phyloP scores from a whole-genome alignment of 2,113 vertebrate species.

The Urocitellus parryii region DNA sequence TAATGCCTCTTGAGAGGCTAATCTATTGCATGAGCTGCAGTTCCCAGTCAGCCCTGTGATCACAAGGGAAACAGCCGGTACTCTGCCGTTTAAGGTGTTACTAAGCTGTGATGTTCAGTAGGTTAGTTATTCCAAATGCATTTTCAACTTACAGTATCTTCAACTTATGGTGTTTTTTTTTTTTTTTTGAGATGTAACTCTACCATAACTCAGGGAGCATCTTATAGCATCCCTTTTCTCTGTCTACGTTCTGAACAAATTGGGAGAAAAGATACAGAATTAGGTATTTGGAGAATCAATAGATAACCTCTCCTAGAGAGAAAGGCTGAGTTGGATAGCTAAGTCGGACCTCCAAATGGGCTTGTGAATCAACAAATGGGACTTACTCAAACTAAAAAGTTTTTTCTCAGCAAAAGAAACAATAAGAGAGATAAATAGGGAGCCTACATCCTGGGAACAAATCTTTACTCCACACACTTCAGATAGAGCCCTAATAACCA shows the following conservation, averaged over 20 bases:
- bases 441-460: too few relatives aligned
- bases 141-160: neutral
- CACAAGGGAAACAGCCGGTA: too few relatives aligned
- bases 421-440: too few relatives aligned
- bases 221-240: neutral
- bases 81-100: neutral
- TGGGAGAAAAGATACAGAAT: constrained; percentile 11
- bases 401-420: too few relatives aligned
- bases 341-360: neutral
- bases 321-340: neutral
- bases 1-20: neutral
- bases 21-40: neutral
- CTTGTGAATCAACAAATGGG: too few relatives aligned
- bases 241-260: neutral
- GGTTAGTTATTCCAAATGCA: neutral
- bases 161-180: neutral
- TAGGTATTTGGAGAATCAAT: neutral
- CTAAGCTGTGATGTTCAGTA: neutral
- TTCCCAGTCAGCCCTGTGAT: too few relatives aligned
- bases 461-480: too few relatives aligned
- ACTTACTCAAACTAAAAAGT: too few relatives aligned
- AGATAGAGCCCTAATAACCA: too few relatives aligned
- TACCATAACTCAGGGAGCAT: neutral
- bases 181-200: neutral
- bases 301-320: neutral